Evolutionary conservation across 2,113 vertebrate genomes (phyloP).

Genomic region (Calyptommatus sinebrachiatus): DNA sequence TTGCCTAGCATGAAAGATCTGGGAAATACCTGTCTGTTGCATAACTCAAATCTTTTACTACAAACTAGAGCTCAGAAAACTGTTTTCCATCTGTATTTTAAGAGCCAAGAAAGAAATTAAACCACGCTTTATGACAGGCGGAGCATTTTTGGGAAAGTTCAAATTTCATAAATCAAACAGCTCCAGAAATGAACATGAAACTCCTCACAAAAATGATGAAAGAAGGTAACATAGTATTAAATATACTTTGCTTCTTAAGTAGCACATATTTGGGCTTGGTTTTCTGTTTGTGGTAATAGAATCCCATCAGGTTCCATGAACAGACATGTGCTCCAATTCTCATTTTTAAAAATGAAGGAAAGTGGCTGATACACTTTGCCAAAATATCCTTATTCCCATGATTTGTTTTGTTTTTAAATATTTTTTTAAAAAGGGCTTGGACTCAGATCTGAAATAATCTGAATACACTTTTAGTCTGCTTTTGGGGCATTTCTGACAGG

Average conservation of each 20-base stretch:
- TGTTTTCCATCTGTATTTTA: conserved; percentile 6
- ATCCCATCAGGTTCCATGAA: conserved; percentile 15
- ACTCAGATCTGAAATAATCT: no score
- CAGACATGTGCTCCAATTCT: conserved; percentile 6
- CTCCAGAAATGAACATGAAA: neutral
- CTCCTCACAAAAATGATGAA: conserved; percentile 16
- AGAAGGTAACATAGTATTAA: neutral
- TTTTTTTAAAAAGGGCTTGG: no score
- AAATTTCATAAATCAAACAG: neutral
- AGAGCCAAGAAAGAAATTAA: conserved; percentile 19
- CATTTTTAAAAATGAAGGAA: neutral
- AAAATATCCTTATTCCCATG: neutral
- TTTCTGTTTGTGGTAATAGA: neutral
- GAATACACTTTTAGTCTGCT: no score
- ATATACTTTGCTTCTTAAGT: conserved; percentile 21
- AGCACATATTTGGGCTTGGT: neutral
- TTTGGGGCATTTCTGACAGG: no score
- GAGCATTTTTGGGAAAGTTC: neutral
- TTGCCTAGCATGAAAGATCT: conserved; percentile 39
- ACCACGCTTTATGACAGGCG: no score
- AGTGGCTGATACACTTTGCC: neutral
- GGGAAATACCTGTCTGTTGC: conserved; percentile 34
- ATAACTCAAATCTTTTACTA: conserved; percentile 16
- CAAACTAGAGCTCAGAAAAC: conserved; percentile 36
- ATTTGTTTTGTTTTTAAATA: no score